A percentile compares a stretch with the other conserved stretches of the same genome.
These are phyloP conservation scores for Trissoscelio sp. DNA, from an alignment of 2,888 invertebrate species.

Conservation along the genomic window DNA sequence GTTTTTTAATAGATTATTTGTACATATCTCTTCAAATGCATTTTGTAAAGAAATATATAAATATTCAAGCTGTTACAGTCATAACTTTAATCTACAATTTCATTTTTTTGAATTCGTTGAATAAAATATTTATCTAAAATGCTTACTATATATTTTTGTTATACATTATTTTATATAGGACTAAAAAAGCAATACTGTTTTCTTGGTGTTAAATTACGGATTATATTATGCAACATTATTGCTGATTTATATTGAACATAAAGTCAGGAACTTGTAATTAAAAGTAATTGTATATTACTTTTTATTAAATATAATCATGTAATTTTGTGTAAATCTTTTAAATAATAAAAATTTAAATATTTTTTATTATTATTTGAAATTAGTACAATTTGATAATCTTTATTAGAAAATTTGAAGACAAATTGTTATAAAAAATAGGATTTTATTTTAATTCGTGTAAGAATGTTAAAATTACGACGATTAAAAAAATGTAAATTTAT, in stretches of 20 bases:
- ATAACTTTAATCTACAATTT: slow-evolving; percentile 11
- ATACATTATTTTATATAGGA: not conserved
- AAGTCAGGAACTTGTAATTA: slow-evolving; percentile 1
- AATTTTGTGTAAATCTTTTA: too few relatives aligned
- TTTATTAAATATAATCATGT: not conserved
- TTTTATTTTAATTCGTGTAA: too few relatives aligned
- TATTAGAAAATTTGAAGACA: too few relatives aligned
- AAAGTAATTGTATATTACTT: not conserved
- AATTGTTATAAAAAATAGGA: too few relatives aligned
- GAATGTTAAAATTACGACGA: too few relatives aligned
- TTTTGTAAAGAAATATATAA: slow-evolving; percentile 16
- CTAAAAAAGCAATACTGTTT: slow-evolving; percentile 31
- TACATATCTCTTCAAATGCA: not conserved
- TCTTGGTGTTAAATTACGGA: slow-evolving; percentile 2
- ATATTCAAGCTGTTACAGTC: slow-evolving; percentile 10
- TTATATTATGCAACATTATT: not conserved
- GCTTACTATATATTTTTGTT: not conserved
- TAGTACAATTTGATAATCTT: too few relatives aligned
- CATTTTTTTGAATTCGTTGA: not conserved
- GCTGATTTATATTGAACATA: not conserved
- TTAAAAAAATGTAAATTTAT: too few relatives aligned
- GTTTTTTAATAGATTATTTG: not conserved
- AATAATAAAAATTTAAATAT: too few relatives aligned
- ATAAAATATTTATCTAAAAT: slow-evolving; percentile 18
- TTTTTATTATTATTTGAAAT: too few relatives aligned